A percentile compares a stretch with the other conserved stretches of the same genome.
Evolutionary conservation across 2,113 vertebrate species (phyloP).

Genomic region (Brienomyrus brachyistius): DNA sequence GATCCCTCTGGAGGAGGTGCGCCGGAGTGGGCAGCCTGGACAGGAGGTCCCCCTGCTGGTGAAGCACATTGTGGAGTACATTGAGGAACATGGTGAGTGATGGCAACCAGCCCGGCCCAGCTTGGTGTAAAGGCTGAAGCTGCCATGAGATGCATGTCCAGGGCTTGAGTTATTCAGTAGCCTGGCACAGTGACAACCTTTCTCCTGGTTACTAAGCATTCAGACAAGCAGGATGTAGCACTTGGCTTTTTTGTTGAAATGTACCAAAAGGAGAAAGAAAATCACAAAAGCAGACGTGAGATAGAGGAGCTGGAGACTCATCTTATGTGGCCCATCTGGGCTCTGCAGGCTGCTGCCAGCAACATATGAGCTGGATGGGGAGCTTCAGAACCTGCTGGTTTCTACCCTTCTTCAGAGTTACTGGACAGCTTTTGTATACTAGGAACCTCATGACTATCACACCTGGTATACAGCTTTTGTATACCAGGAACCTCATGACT

Average conservation of each 20-base stretch:
- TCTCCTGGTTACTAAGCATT: neutral
- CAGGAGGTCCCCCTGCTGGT: slow-evolving; percentile 90
- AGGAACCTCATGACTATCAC: neutral
- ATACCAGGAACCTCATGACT: neutral
- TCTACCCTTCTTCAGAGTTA: neutral
- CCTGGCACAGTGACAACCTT: neutral
- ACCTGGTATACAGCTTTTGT: neutral
- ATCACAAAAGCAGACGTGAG: neutral
- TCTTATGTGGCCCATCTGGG: neutral
- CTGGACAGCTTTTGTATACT: neutral
- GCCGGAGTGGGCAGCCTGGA: slow-evolving; percentile 82
- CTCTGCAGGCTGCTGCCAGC: neutral
- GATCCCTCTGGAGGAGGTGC: slow-evolving; percentile 92
- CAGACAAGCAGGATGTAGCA: neutral
- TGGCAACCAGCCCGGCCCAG: neutral
- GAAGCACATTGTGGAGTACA: slow-evolving; percentile 92
- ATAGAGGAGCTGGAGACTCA: neutral
- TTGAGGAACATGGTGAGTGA: slow-evolving; percentile 91
- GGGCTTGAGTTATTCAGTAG: neutral
- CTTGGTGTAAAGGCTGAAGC: neutral
- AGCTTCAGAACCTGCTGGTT: neutral
- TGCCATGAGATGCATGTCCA: neutral
- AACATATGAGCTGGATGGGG: neutral
- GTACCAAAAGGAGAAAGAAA: neutral
- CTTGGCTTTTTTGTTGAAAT: neutral